These are phyloP conservation scores for Cybosia mesomella DNA, from an alignment of 2,888 invertebrate species.

Conservation along the genomic window DNA sequence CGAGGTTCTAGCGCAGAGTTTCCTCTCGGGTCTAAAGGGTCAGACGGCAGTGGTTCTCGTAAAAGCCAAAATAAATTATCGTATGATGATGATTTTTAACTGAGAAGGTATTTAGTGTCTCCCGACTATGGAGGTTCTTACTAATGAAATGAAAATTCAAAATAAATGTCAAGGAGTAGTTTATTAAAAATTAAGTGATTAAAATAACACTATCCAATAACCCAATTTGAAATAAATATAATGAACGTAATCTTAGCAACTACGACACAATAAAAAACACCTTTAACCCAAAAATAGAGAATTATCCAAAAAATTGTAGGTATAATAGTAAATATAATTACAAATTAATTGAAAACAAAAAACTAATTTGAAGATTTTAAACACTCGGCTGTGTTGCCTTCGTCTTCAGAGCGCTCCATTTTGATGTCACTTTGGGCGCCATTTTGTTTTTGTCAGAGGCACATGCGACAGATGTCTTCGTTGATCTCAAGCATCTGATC, in stretches of 20 bases:
- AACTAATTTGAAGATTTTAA: conserved; percentile 30
- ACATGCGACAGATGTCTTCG: conserved; percentile 92
- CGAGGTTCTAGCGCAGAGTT: too few relatives aligned
- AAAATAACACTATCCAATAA: conserved; percentile 42
- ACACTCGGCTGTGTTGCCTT: conserved; percentile 34
- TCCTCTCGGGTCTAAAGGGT: too few relatives aligned
- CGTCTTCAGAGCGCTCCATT: conserved; percentile 56
- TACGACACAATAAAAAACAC: conserved; percentile 44
- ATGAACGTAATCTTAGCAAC: conserved; percentile 40
- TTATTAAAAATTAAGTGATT: conserved; percentile 40
- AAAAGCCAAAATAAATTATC: too few relatives aligned
- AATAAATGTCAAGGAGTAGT: conserved; percentile 28
- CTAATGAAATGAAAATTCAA: conserved; percentile 2
- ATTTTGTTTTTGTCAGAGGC: conserved; percentile 82
- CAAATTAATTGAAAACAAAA: conserved; percentile 52
- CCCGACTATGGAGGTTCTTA: too few relatives aligned
- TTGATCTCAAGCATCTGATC: conserved; percentile 93
- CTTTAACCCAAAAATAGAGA: conserved; percentile 43
- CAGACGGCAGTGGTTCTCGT: too few relatives aligned
- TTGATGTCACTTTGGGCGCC: conserved; percentile 55
- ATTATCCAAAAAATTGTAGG: conserved; percentile 33
- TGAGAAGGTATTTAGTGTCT: too few relatives aligned
- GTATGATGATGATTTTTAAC: neutral
- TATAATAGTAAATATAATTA: conserved; percentile 39
- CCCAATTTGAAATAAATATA: conserved; percentile 41